A percentile compares a stretch with the other conserved stretches of the same genome.
phyloP scores from a whole-genome alignment of 1,140 invertebrate species.

The Monomorium pharaonis region DNA sequence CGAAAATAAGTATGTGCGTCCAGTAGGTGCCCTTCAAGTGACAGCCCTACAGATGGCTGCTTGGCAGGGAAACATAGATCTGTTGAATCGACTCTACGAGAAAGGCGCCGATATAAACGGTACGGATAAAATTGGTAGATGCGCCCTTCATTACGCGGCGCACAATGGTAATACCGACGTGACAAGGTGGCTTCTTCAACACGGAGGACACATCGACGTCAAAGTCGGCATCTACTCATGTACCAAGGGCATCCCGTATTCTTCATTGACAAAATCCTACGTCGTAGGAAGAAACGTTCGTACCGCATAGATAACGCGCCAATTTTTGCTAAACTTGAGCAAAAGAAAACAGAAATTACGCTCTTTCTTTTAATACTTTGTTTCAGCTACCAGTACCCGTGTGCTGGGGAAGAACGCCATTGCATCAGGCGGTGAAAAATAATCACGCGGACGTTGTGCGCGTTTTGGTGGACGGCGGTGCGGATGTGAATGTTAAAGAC shows the following conservation, averaged over 20 bases:
- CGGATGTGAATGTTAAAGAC: constrained; percentile 49
- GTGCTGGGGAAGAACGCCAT: constrained; percentile 73
- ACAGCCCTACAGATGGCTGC: constrained; percentile 67
- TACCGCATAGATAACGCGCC: not conserved
- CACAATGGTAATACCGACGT: constrained; percentile 44
- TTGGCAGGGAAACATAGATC: constrained; percentile 59
- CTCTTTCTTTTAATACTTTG: not conserved
- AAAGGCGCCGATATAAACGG: constrained; percentile 62
- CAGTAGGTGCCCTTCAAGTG: constrained; percentile 39
- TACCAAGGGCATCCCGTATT: not conserved
- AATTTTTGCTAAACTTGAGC: not conserved
- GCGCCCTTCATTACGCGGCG: constrained; percentile 68
- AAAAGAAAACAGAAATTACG: not conserved
- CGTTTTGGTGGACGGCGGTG: constrained; percentile 58
- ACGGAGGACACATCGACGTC: constrained; percentile 37
- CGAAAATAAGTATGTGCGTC: not conserved
- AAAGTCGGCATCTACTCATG: constrained; percentile 57
- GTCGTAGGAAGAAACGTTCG: constrained; percentile 30
- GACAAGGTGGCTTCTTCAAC: constrained; percentile 60
- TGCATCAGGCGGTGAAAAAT: constrained; percentile 75
- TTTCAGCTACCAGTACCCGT: constrained; percentile 64
- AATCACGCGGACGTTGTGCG: constrained; percentile 68
- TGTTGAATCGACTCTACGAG: constrained; percentile 55
- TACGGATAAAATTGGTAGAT: constrained; percentile 71
- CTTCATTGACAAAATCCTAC: not conserved